Percentiles rank a stretch among this genome's conserved stretches.
Conservation (phyloP, 1,140 invertebrate species). For the Lineus longissimus region DNA sequence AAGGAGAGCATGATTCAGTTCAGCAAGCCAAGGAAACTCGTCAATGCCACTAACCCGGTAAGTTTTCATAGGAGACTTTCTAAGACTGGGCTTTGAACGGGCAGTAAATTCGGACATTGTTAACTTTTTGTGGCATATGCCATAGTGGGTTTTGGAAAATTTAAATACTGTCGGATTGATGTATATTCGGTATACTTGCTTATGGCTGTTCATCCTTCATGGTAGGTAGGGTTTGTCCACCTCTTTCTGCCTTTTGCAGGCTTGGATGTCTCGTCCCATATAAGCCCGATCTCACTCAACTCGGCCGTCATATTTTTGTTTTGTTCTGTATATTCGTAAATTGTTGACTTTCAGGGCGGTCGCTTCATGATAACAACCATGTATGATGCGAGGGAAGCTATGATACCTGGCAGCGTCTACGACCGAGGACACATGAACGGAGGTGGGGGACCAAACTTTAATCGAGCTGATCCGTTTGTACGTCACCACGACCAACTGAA, state of each 20-base stretch:
- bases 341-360: conserved; percentile 62
- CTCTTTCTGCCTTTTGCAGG: too few species aligned
- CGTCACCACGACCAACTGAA: conserved; percentile 84
- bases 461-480: conserved; percentile 19
- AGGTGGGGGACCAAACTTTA: background rate
- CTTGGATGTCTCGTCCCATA: too few species aligned
- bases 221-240: too few species aligned
- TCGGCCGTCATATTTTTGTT: too few species aligned
- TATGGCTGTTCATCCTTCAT: too few species aligned
- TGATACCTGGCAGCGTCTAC: conserved; percentile 76
- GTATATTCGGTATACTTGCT: too few species aligned
- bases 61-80: conserved; percentile 22
- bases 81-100: background rate
- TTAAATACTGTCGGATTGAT: too few species aligned
- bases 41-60: conserved; percentile 84
- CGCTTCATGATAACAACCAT: conserved; percentile 96
- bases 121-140: too few species aligned
- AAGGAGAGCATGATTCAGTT: conserved; percentile 97
- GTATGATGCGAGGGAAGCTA: conserved; percentile 59
- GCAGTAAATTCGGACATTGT: background rate
- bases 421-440: conserved; percentile 58
- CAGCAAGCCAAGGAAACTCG: conserved; percentile 91
- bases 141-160: too few species aligned
- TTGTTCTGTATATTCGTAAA: too few species aligned
- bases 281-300: too few species aligned